phyloP scores from a whole-genome alignment of 1,140 invertebrate genomes.

The Drosophila teissieri region DNA sequence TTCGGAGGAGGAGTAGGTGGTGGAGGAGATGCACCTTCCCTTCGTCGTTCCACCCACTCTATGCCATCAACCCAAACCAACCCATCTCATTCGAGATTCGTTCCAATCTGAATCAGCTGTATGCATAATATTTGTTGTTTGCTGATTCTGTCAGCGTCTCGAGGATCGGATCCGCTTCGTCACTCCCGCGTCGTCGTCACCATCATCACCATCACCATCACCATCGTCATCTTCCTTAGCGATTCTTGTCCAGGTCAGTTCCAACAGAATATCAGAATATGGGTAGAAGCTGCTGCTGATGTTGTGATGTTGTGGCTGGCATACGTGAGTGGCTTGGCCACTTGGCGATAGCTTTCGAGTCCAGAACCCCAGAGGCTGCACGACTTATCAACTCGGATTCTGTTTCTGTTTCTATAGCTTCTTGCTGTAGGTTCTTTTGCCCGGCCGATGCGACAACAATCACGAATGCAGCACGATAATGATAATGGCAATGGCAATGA shows the following conservation, averaged over 20 bases:
- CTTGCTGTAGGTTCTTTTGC: conserved; percentile 4
- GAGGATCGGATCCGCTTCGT: conserved; percentile 69
- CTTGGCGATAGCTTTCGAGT: conserved; percentile 39
- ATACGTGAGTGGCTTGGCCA: conserved; percentile 66
- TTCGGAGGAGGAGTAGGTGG: background rate
- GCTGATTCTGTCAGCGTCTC: conserved; percentile 70
- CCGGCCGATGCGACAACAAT: conserved; percentile 63
- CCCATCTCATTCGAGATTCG: conserved; percentile 30
- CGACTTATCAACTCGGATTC: conserved; percentile 67
- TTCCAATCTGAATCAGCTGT: conserved; percentile 73
- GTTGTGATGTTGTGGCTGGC: conserved; percentile 8
- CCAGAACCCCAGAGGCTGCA: conserved; percentile 41
- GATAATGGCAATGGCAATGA: conserved; percentile 61
- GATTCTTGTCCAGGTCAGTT: conserved; percentile 60
- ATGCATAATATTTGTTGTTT: conserved; percentile 75
- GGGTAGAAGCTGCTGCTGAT: conserved; percentile 3
- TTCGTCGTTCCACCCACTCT: conserved; percentile 6
- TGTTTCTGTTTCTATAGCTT: conserved; percentile 20
- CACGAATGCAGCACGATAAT: conserved; percentile 74
- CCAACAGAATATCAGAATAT: conserved; percentile 3
- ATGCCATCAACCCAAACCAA: background rate
- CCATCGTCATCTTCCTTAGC: conserved; percentile 19
- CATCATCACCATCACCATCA: background rate
- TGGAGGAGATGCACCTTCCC: conserved; percentile 1
- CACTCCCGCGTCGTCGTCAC: conserved; percentile 31